Base-by-base conservation (phyloP, 1,140 invertebrate species). In the Popillia japonica region DNA sequence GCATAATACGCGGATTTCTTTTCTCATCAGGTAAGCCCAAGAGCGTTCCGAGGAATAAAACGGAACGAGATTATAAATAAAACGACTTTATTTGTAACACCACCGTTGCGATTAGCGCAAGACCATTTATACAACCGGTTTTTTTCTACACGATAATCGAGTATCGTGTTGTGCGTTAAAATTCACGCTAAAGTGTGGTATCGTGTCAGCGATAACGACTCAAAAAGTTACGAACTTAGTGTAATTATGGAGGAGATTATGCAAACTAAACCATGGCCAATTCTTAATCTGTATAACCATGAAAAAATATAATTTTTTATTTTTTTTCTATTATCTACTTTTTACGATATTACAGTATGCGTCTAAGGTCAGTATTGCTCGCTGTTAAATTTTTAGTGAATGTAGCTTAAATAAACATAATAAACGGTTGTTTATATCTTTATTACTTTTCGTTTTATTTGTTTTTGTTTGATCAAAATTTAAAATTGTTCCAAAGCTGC, bases 51-150 rank as follows among this genome's bases (percentile, higher is more conserved):
- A 55, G 22, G 61, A 68, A 68, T 68, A 68, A 68, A 68, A 68
- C 61, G 27, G 27, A 68, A 34, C 61, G 17, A 27, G 61, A 68
- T 34, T 14, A 34, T 68, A 68, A 68, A 68, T 68, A 68, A 68
- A 68, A 68, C 61, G 61, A 68, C 61, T 68, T 68, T 68, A 68
- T 68, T 68, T 68, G 61, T 68, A 68, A 68, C 27, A 68, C 61
- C 22, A 68, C 61, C 61, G 61, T 68, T 68, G 61, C 9, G 20
- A 68, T 68, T 68, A 68, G 20, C 61, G 20, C 61, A 14, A 34
- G 61, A 68, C 17, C 20, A 20, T 68, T 68, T 22, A 64, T 55
- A 27, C 20, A 68, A 68, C 61, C 20, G 61, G 61, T 68, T 68
- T 20, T 68, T 68, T 68, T 34, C 27, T 34, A 27, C 14, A 22